Percentiles rank a stretch among this genome's conserved stretches.
phyloP scores from a whole-genome alignment of 2,113 vertebrate genomes.

The Heteronetta atricapilla region DNA sequence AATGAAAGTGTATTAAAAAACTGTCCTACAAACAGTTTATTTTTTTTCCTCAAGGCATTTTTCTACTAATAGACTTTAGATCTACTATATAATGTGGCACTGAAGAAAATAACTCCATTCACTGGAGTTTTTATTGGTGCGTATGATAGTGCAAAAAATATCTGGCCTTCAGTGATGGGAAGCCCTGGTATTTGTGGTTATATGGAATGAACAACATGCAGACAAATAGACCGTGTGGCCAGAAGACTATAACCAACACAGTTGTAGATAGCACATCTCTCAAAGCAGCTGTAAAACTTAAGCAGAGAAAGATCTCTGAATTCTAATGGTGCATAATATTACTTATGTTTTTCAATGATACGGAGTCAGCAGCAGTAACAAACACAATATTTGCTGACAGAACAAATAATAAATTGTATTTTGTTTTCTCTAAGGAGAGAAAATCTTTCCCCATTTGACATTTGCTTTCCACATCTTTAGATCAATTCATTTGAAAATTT shows the following conservation, averaged over 20 bases:
- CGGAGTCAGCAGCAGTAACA: not conserved
- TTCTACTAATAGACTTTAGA: not conserved
- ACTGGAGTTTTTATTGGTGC: not conserved
- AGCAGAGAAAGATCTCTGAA: not conserved
- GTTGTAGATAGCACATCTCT: not conserved
- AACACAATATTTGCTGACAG: not conserved
- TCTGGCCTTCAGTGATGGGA: not conserved
- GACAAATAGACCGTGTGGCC: not conserved
- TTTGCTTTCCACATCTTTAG: not conserved
- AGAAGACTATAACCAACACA: not conserved
- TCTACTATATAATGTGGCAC: not conserved
- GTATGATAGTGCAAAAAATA: not conserved
- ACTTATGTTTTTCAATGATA: not conserved
- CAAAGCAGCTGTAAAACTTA: not conserved
- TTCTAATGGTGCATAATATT: not conserved
- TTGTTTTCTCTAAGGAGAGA: not conserved
- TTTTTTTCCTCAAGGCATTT: not conserved
- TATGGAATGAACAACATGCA: not conserved
- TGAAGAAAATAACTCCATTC: not conserved
- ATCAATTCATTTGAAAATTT: not conserved
- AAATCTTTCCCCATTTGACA: not conserved
- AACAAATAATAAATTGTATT: not conserved
- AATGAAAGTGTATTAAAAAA: not conserved
- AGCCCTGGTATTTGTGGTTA: not conserved
- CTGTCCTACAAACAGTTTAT: not conserved